Evolutionary conservation across 1,140 invertebrate species (phyloP).

Genomic region (Danaus plexippus): DNA sequence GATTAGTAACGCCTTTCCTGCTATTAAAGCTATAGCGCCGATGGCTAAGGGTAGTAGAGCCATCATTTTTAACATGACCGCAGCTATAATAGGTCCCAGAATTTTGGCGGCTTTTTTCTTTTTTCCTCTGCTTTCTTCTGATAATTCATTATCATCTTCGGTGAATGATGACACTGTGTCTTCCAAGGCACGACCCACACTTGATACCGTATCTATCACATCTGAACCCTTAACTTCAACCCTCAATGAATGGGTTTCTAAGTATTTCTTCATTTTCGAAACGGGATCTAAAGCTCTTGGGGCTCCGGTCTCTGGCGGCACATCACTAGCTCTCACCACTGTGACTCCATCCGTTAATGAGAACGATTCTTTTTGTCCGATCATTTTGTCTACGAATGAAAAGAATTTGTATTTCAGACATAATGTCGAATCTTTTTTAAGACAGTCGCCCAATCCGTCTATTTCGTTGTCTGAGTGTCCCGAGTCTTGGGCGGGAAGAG

Average conservation of each 20-base stretch:
- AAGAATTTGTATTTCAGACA: constrained; percentile 89
- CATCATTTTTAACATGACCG: constrained; percentile 83
- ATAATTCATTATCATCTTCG: constrained; percentile 68
- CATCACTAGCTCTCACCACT: constrained; percentile 80
- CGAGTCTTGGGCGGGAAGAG: constrained; percentile 79
- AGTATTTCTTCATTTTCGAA: constrained; percentile 79
- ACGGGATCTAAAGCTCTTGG: constrained; percentile 80
- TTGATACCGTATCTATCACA: constrained; percentile 83
- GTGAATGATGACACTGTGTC: constrained; percentile 78
- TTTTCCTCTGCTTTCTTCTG: constrained; percentile 80
- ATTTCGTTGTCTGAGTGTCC: constrained; percentile 80
- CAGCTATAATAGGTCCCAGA: constrained; percentile 81
- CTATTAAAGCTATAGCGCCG: constrained; percentile 85
- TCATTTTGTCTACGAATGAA: constrained; percentile 85
- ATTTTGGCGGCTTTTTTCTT: constrained; percentile 87
- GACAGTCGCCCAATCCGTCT: constrained; percentile 81
- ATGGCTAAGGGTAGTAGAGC: constrained; percentile 83
- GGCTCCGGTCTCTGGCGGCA: constrained; percentile 77
- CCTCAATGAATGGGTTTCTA: constrained; percentile 84
- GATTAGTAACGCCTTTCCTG: constrained; percentile 86
- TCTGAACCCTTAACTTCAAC: constrained; percentile 88
- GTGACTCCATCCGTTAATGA: constrained; percentile 85
- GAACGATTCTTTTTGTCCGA: constrained; percentile 83
- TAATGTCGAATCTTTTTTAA: constrained; percentile 83
- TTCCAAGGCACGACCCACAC: constrained; percentile 82